Percentiles rank a stretch among this genome's conserved stretches.
These are phyloP conservation scores for Montipora sp. DNA, from an alignment of 64 coral and sea anemone species.

Conservation along the genomic window DNA sequence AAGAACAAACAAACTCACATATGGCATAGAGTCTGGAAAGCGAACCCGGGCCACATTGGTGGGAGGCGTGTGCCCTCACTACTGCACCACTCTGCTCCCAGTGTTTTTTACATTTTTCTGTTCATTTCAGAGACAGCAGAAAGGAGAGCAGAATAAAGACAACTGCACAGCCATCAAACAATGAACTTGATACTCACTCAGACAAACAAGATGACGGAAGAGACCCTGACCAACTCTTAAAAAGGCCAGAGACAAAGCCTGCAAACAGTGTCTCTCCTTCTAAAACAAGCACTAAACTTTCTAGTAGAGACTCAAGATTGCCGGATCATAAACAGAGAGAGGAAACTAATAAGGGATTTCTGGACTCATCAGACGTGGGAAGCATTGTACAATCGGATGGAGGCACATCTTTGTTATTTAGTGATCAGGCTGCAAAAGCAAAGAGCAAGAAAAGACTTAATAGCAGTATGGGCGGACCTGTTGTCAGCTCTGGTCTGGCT, in stretches of 20 bases:
- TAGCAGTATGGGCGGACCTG: conserved; percentile 59
- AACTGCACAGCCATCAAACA: conserved; percentile 32
- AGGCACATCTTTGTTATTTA: not conserved
- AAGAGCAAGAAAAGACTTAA: conserved; percentile 55
- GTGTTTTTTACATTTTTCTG: no score
- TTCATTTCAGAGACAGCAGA: not conserved
- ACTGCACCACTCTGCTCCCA: no score
- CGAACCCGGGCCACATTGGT: no score
- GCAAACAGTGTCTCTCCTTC: not conserved
- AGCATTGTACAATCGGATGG: not conserved
- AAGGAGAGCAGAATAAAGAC: conserved; percentile 25
- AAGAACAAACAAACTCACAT: no score
- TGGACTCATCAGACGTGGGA: not conserved
- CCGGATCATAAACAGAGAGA: not conserved
- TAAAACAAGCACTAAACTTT: not conserved
- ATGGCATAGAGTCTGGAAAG: no score
- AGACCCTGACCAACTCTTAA: conserved; percentile 66
- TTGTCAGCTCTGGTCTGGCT: conserved; percentile 87
- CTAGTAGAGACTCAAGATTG: not conserved
- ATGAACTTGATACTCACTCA: not conserved
- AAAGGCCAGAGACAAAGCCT: conserved; percentile 64
- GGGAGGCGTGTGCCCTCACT: no score
- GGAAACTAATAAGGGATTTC: not conserved
- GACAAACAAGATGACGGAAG: conserved; percentile 38
- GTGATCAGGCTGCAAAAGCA: conserved; percentile 19